Base-by-base conservation (phyloP, 2,797 vertebrate species). In the Bucorvus abyssinicus region DNA sequence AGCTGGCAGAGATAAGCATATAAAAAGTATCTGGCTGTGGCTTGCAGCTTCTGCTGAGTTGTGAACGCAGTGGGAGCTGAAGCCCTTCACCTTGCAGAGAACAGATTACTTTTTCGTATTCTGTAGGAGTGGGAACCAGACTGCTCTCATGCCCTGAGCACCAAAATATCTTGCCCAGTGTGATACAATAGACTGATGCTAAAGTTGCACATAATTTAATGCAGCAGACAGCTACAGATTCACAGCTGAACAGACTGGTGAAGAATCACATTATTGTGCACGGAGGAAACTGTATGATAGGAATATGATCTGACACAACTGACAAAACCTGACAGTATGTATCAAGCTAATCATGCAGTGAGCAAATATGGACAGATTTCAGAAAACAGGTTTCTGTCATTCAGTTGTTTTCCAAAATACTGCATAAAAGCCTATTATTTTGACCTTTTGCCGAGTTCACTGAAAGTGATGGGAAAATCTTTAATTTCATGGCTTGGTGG, bases 291-390 rank as follows among this genome's bases (percentile, higher is more conserved):
- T 15, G 10, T 55, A 49, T 95, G 92, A 96, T 91, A 63, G 65
- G 84, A 96, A 93, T 88, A 42, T 1, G 40, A 93, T 67, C 83
- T 95, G 94, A 96, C 93, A 96, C 85, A 90, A 82, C 76, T 34
- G 67, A 95, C 69, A 93, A 89, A 96, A 93, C 44, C 92, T 95
- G 96, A 87, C 94, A 95, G 77, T 67, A 69, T 34, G 55, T 45
- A 93, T 97, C 95, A 95, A 91, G 36, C 30, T 94, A 91, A 94
- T 87, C 89, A 93, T 60, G 85, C 87, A 86, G 67, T 94, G 29
- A 93, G 27, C 10, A 91, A 94, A 40, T 45, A 53, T 5, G 38
- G 80, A 44, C 56, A 78, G 78, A 61, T 96, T 88, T 87, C 47
- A 84, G 50, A 73, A 87, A 91, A 79, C 13, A 63, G 57, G 9